Evolutionary conservation across 2,888 invertebrate genomes (phyloP).

Genomic region (Cryptus armator): DNA sequence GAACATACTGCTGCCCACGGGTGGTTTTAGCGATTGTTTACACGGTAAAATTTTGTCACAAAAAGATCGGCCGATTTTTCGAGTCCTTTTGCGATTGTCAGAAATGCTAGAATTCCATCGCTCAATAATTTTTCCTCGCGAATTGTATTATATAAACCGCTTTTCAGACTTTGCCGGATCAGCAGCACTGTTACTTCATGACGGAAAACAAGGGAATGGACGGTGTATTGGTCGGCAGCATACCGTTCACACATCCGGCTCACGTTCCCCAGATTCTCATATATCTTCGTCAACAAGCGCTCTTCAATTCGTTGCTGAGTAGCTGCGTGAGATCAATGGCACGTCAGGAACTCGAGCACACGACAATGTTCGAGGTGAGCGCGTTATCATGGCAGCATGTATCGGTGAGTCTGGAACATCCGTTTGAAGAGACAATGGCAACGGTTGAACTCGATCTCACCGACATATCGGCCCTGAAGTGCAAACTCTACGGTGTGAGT

Average conservation of each 20-base stretch:
- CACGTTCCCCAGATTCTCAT: slow-evolving; percentile 95
- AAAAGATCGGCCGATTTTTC: too few species aligned
- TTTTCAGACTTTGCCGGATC: slow-evolving; percentile 94
- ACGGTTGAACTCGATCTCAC: slow-evolving; percentile 95
- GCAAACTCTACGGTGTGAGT: slow-evolving; percentile 89
- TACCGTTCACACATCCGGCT: slow-evolving; percentile 97
- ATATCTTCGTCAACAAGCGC: slow-evolving; percentile 94
- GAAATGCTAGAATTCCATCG: too few species aligned
- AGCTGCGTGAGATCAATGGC: slow-evolving; percentile 95
- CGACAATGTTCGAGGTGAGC: slow-evolving; percentile 96
- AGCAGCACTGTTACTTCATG: slow-evolving; percentile 97
- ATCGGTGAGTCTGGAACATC: slow-evolving; percentile 96
- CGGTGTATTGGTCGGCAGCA: slow-evolving; percentile 91
- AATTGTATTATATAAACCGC: not conserved
- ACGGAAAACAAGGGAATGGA: slow-evolving; percentile 92
- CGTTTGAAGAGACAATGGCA: slow-evolving; percentile 96
- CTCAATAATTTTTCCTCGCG: not conserved
- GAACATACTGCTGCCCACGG: too few species aligned
- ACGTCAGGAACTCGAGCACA: slow-evolving; percentile 91
- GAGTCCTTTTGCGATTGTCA: too few species aligned
- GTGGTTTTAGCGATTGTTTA: too few species aligned
- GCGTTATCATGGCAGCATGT: slow-evolving; percentile 96
- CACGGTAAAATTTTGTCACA: too few species aligned
- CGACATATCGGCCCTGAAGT: slow-evolving; percentile 92
- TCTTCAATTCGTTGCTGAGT: slow-evolving; percentile 95